phyloP scores from a whole-genome alignment of 1,140 invertebrate genomes.

The Sminthurinus signatus region DNA sequence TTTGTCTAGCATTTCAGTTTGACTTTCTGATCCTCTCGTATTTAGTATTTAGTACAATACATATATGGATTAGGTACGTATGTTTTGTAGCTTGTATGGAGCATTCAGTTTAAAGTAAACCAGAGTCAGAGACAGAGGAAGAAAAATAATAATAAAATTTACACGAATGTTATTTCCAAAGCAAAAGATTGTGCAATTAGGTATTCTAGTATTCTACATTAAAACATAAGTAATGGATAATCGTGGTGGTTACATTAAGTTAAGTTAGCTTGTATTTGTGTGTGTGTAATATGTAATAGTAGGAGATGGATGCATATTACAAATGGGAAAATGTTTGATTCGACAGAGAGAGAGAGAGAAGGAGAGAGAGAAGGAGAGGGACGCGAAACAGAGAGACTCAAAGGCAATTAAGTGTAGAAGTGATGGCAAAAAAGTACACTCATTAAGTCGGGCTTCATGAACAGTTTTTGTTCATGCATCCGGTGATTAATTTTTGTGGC shows the following conservation, averaged over 20 bases:
- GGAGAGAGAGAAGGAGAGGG: not conserved
- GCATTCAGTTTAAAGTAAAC: too few species aligned
- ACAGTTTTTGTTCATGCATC: constrained; percentile 39
- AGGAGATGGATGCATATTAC: not conserved
- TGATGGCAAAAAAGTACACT: constrained; percentile 41
- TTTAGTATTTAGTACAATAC: not conserved
- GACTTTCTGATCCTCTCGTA: not conserved
- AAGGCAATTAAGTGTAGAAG: constrained; percentile 40
- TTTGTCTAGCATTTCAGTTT: not conserved
- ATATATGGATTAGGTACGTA: not conserved
- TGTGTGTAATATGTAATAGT: not conserved
- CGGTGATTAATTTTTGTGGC: constrained; percentile 42
- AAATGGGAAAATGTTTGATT: constrained; percentile 9
- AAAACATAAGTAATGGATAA: constrained; percentile 3
- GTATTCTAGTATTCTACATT: constrained; percentile 2
- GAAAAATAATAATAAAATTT: too few species aligned
- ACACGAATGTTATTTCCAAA: too few species aligned
- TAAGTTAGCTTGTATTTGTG: not conserved
- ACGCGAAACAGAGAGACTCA: constrained; percentile 11
- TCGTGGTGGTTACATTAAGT: constrained; percentile 1
- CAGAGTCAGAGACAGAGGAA: too few species aligned
- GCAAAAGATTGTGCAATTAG: not conserved
- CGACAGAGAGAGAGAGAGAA: not conserved
- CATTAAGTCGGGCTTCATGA: constrained; percentile 38
- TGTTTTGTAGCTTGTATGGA: too few species aligned